phyloP scores from a whole-genome alignment of 1,140 invertebrate genomes.

The Maconellicoccus hirsutus region DNA sequence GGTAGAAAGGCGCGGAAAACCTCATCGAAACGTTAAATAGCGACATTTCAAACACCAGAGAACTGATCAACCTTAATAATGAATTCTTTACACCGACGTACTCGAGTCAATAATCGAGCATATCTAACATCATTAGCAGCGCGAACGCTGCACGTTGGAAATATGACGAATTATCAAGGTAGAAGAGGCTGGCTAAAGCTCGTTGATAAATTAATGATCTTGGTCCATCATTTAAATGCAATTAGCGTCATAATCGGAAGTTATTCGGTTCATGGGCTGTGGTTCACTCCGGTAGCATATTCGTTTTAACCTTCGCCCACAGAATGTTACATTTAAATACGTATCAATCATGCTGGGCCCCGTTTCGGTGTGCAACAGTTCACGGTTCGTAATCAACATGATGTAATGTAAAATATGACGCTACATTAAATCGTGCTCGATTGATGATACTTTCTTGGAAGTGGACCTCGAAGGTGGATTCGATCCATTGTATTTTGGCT shows the following conservation, averaged over 20 bases:
- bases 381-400: neutral
- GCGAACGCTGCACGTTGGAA: neutral
- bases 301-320: slow-evolving; percentile 7
- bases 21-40: too few species aligned
- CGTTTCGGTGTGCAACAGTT: neutral
- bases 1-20: too few species aligned
- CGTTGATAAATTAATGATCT: slow-evolving; percentile 5
- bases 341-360: neutral
- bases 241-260: slow-evolving; percentile 3
- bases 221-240: slow-evolving; percentile 4
- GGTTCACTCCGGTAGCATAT: neutral
- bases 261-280: neutral
- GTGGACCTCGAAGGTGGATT: too few species aligned
- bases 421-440: neutral
- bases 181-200: neutral
- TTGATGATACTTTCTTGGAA: neutral
- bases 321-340: slow-evolving; percentile 5
- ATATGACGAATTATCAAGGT: slow-evolving; percentile 5
- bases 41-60: neutral
- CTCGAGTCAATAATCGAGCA: neutral
- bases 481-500: too few species aligned
- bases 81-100: neutral
- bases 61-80: neutral
- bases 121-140: neutral
- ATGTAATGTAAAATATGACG: neutral